Conservation (phyloP, 1,140 invertebrate species). For the Diabrotica undecimpunctata region DNA sequence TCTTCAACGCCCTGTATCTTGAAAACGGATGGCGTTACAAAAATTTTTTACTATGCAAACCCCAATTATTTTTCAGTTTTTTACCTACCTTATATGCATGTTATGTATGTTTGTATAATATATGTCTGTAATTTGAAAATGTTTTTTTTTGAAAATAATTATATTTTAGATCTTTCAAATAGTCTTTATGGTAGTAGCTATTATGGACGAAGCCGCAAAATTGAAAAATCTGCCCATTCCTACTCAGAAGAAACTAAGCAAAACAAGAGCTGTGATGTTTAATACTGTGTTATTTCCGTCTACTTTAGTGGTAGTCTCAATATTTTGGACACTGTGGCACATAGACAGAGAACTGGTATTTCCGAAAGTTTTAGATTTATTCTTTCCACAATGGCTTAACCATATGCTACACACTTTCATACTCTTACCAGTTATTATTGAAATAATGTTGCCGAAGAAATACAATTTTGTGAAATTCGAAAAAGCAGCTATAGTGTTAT, state of each 20-base stretch:
- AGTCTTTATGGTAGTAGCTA: conserved; percentile 23
- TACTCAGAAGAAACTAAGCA: conserved; percentile 16
- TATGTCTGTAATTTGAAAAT: too few species aligned
- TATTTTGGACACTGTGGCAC: conserved; percentile 28
- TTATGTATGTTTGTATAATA: too few species aligned
- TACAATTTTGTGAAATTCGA: conserved; percentile 15
- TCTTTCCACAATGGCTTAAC: conserved; percentile 3
- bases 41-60: too few species aligned
- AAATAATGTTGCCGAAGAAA: conserved; percentile 14
- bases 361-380: conserved; percentile 19
- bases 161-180: conserved; percentile 28
- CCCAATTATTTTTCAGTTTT: too few species aligned
- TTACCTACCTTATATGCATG: too few species aligned
- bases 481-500: conserved; percentile 11
- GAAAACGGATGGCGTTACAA: too few species aligned
- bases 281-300: conserved; percentile 26
- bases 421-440: not conserved
- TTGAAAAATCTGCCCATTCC: conserved; percentile 10
- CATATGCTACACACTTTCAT: conserved; percentile 7
- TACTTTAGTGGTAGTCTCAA: conserved; percentile 22
- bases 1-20: too few species aligned
- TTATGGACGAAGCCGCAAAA: conserved; percentile 24
- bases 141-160: too few species aligned
- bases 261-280: conserved; percentile 19
- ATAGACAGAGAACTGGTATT: conserved; percentile 29